Percentiles rank a stretch among this genome's conserved stretches.
Conservation (phyloP, 2,113 vertebrate genomes). For the cattle (Bos taurus) region ARS-UCD2.0 NC_037349.1:54471001-54471500, state of each 20-base stretch:
- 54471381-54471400: background rate
- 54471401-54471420: background rate
- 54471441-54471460: background rate
- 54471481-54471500: background rate
- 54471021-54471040: background rate
- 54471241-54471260: background rate
- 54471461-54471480: background rate
- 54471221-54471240: background rate
- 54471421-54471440: background rate
- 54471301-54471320: background rate
- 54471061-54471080: conserved; percentile 14
- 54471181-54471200: background rate
- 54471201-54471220: background rate
- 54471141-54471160: background rate
- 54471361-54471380: background rate
- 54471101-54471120: background rate
- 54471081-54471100: conserved; percentile 15
- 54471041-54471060: background rate
- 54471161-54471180: background rate
- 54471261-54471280: background rate
- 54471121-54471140: background rate
- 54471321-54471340: background rate
- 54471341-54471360: background rate
- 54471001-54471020: conserved; percentile 3
- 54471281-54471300: too few relatives aligned